Conservation (phyloP, 2,888 invertebrate species). For the Drosophila leonis region DNA sequence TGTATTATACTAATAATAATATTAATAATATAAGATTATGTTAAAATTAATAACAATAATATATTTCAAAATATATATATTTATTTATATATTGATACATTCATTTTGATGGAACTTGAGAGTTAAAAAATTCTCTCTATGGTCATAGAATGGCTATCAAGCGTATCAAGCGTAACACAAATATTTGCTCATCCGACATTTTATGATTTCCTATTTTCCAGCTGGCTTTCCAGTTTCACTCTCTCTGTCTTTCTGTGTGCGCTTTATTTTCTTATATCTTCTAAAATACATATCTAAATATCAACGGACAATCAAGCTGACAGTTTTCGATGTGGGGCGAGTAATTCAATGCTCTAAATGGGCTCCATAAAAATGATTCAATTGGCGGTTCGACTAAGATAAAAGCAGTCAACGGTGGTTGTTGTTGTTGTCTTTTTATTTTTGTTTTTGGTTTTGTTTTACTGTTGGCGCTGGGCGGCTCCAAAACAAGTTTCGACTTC, state of each 20-base stretch:
- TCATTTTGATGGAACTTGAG: too few relatives aligned
- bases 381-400: conserved; percentile 71
- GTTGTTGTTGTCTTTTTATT: conserved; percentile 10
- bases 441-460: conserved; percentile 1
- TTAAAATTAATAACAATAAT: too few relatives aligned
- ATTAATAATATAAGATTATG: too few relatives aligned
- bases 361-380: conserved; percentile 79
- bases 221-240: background rate
- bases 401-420: conserved; percentile 65
- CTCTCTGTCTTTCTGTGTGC: background rate
- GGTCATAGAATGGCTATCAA: background rate
- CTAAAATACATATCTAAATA: conserved; percentile 28
- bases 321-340: conserved; percentile 71
- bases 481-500: conserved; percentile 65
- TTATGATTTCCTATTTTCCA: background rate
- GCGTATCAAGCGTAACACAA: background rate
- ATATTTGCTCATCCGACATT: background rate
- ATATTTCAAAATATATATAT: too few relatives aligned
- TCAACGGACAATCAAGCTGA: conserved; percentile 66
- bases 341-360: conserved; percentile 69
- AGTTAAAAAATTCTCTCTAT: background rate
- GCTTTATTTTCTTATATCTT: conserved; percentile 13
- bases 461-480: conserved; percentile 23
- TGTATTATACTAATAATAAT: too few relatives aligned
- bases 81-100: too few relatives aligned